Evolutionary conservation across 2,888 invertebrate genomes (phyloP).

Genomic region (Ennomos quercinarius): DNA sequence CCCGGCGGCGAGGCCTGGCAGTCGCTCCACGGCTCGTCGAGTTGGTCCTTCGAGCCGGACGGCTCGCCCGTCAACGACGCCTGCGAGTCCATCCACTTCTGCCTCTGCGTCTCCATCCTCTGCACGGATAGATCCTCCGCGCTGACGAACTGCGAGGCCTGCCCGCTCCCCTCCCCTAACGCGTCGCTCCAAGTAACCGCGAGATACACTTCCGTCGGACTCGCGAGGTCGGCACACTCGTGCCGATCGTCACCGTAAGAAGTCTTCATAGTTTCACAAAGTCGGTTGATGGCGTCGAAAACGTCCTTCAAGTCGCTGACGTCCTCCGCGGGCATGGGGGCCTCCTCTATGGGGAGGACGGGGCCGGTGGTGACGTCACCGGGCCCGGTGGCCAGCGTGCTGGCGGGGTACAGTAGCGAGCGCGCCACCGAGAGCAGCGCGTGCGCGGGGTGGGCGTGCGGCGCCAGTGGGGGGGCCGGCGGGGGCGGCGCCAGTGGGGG

Average conservation of each 20-base stretch:
- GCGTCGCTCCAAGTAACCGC: background rate
- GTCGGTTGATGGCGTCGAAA: slow-evolving; percentile 78
- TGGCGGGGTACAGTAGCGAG: slow-evolving; percentile 69
- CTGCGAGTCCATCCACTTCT: slow-evolving; percentile 37
- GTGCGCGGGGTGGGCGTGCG: slow-evolving; percentile 60
- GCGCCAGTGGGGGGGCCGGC: no score
- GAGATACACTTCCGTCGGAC: slow-evolving; percentile 18
- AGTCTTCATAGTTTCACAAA: slow-evolving; percentile 79
- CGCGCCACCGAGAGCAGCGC: slow-evolving; percentile 69
- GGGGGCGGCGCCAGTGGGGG: slow-evolving; percentile 24
- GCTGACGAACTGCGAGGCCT: slow-evolving; percentile 44
- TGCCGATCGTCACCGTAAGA: slow-evolving; percentile 56
- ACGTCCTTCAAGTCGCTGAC: slow-evolving; percentile 77
- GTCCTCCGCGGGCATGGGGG: slow-evolving; percentile 62
- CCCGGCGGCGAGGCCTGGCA: slow-evolving; percentile 45
- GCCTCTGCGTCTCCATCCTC: slow-evolving; percentile 33
- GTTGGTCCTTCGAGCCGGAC: slow-evolving; percentile 48
- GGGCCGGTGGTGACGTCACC: slow-evolving; percentile 20
- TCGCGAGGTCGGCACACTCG: slow-evolving; percentile 30
- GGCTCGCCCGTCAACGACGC: slow-evolving; percentile 54
- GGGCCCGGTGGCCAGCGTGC: slow-evolving; percentile 49
- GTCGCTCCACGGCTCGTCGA: slow-evolving; percentile 53
- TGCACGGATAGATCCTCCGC: slow-evolving; percentile 56
- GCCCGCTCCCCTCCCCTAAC: background rate
- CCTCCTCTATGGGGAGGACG: slow-evolving; percentile 63